Conservation (phyloP, 2,888 invertebrate genomes). For the Cosmorhoe ocellata region DNA sequence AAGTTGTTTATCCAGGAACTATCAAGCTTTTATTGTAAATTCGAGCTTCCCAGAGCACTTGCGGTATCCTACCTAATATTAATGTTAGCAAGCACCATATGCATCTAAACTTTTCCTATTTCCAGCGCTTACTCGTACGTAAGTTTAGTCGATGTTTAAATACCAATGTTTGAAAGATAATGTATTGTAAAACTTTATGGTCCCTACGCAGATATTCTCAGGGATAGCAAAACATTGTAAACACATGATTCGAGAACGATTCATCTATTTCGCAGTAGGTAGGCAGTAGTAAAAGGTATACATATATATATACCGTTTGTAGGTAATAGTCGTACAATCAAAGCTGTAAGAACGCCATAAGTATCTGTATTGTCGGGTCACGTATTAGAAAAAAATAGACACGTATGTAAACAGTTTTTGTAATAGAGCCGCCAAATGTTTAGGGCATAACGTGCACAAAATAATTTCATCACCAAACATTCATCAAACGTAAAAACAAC, state of each 20-base stretch:
- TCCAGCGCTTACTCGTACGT: neutral
- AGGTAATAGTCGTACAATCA: no score
- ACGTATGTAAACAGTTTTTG: slow-evolving; percentile 32
- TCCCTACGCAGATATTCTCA: no score
- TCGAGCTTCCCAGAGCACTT: slow-evolving; percentile 5
- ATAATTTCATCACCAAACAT: slow-evolving; percentile 34
- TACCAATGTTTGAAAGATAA: neutral
- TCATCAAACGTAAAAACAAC: slow-evolving; percentile 45
- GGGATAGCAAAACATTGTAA: no score
- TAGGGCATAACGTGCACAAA: slow-evolving; percentile 36
- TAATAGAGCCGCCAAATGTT: slow-evolving; percentile 57
- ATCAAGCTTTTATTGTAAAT: slow-evolving; percentile 14
- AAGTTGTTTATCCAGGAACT: slow-evolving; percentile 12
- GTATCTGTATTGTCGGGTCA: no score
- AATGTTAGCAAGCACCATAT: slow-evolving; percentile 14
- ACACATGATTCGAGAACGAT: no score
- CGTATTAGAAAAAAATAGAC: no score
- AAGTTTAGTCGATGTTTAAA: neutral
- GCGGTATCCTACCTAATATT: slow-evolving; percentile 13
- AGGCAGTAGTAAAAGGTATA: no score
- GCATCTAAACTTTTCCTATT: slow-evolving; percentile 12
- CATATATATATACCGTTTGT: no score
- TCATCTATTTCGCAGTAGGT: no score
- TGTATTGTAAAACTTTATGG: no score
- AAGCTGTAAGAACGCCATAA: no score